Evolutionary conservation across 2,797 vertebrate genomes (phyloP), one percentile per base, ranked within the genome.

Genomic region (Ceryle rudis): DNA sequence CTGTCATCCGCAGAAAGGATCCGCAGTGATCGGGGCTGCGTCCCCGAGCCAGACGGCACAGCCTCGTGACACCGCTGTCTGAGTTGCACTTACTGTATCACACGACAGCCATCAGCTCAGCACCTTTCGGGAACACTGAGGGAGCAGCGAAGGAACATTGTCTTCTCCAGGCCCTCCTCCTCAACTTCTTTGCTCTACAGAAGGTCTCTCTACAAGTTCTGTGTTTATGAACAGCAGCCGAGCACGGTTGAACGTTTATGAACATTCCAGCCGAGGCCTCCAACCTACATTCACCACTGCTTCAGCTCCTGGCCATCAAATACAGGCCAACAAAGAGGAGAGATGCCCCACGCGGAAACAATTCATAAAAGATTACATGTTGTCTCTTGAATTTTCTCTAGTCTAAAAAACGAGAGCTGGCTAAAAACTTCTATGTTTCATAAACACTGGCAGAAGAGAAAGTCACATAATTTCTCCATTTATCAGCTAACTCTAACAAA

Each of bases 401-500:
- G 39, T 57, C 9, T 8, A 78, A 84, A 82, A 64, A 16, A 11
- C 14, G 11, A 62, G 19, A 75, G 29, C 35, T 69, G 31, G 31
- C 47, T 84, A 35, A 90, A 35, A 72, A 17, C 2, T 21, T 51
- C 15, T 60, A 61, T 23, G 31, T 14, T 80, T 71, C 35, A 87
- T 72, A 46, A 90, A 72, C 20, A 62, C 0, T 1, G 7, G 13
- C 22, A 85, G 44, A 83, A 70, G 9, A 75, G 52, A 65, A 96
- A 93, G 55, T 10, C 26, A 91, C 3, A 0, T 6, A 81, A 77
- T 9, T 57, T 69, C 54, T 67, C 33, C 5, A 71, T 58, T 61
- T 87, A 79, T 85, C 51, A 89, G 41, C 47, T 78, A 83, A 70
- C 18, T 86, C 73, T 61, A 90, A 89, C 18, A 88, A 67, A 94